Evolutionary conservation across 2,113 vertebrate species (phyloP), one percentile per base, ranked within the genome.

Genomic region (Myocastor coypus): DNA sequence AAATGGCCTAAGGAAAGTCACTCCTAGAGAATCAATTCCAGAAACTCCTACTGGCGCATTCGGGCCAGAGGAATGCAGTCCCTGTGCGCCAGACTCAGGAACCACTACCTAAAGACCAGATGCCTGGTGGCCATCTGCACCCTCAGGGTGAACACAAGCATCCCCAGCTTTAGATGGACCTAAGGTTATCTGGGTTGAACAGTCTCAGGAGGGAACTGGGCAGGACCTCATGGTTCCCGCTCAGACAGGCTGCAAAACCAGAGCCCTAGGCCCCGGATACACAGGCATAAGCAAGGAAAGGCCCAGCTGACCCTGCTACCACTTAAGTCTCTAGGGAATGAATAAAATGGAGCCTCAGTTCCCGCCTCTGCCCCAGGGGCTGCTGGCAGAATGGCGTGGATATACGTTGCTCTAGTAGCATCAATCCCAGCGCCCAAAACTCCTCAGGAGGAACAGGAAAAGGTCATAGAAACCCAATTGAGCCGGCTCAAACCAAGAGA

Each of bases 301-400:
- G 22, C 83, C 77, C 37, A 20, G 85, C 24, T 24, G 1, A 40
- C 83, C 10, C 63, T 7, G 77, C 63, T 7, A 77, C 37, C 80
- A 14, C 66, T 37, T 32, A 8, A 8, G 1, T 46, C 91, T 57
- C 95, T 4, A 13, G 86, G 83, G 71, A 42, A 16, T 14, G 40
- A 87, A 66, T 78, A 93, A 91, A 80, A 87, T 71, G 73, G 86
- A 91, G 95, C 85, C 40, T 57, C 63, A 73, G 94, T 92, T 97
- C 92, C 96, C 78, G 84, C 80, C 85, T 68, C 6, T 63, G 87
- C 88, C 94, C 93, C 80, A 42, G 92, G 50, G 83, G 24, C 63
- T 61, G 22, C 77, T 4, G 63, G 57, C 78, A n/a, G 52, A 50
- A 32, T n/a, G 8, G 66, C 66, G 71, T 42, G 1, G 9, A 87